phyloP scores from a whole-genome alignment of 2,888 invertebrate species.

The Drosophila demipolita region DNA sequence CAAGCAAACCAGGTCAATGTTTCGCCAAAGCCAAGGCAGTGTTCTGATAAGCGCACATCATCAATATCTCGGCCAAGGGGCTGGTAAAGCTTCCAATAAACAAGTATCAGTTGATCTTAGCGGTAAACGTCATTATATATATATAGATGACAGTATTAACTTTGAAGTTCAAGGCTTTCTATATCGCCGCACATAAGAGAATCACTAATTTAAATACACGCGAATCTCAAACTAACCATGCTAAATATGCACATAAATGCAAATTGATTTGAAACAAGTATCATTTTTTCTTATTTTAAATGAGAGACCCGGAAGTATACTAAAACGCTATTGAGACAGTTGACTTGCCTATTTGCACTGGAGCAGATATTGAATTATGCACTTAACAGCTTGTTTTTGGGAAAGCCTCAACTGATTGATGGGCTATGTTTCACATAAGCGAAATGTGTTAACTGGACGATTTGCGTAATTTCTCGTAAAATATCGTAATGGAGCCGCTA shows the following conservation, averaged over 20 bases:
- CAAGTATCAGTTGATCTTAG: constrained; percentile 32
- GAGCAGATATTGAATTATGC: constrained; percentile 49
- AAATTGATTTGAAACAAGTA: constrained; percentile 54
- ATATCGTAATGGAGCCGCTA: constrained; percentile 36
- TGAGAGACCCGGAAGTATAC: constrained; percentile 65
- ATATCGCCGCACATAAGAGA: constrained; percentile 55
- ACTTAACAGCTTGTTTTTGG: constrained; percentile 46
- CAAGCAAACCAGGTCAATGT: constrained; percentile 60
- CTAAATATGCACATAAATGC: constrained; percentile 54
- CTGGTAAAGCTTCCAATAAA: constrained; percentile 13
- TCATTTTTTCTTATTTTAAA: constrained; percentile 17
- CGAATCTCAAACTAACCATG: constrained; percentile 34
- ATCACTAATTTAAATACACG: constrained; percentile 34
- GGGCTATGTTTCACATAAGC: constrained; percentile 54
- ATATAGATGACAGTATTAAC: constrained; percentile 26
- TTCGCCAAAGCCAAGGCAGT: constrained; percentile 25
- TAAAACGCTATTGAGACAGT: constrained; percentile 28
- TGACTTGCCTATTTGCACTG: constrained; percentile 35
- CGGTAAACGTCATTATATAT: constrained; percentile 42
- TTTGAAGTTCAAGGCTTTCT: constrained; percentile 68
- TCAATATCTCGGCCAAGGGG: constrained; percentile 63
- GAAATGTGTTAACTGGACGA: constrained; percentile 60
- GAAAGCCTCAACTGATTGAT: constrained; percentile 52
- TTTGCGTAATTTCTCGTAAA: constrained; percentile 62
- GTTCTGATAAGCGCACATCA: constrained; percentile 56